Conservation (phyloP, 1,140 invertebrate genomes). For the Subanguina moxae region DNA sequence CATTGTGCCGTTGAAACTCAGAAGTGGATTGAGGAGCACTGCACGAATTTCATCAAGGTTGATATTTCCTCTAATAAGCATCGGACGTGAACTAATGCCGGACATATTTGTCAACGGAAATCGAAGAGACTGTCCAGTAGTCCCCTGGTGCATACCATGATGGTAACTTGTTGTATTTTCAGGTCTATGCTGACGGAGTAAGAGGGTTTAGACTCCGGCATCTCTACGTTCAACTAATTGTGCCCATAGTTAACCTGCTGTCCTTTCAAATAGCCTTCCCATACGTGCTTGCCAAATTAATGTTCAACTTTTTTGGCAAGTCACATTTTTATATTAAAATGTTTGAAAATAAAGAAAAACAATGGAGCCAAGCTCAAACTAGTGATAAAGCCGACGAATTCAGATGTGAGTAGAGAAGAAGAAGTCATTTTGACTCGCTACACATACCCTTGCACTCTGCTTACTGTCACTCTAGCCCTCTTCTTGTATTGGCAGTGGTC, state of each 20-base stretch:
- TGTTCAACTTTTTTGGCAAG: constrained; percentile 38
- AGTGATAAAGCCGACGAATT: constrained; percentile 8
- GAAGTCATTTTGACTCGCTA: constrained; percentile 76
- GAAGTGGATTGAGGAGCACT: too few relatives aligned
- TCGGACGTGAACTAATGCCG: too few relatives aligned
- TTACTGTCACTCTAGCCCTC: constrained; percentile 68
- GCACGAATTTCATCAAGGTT: too few relatives aligned
- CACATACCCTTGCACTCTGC: constrained; percentile 82
- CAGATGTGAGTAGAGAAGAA: constrained; percentile 64
- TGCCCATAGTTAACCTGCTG: constrained; percentile 73
- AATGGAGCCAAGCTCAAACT: too few relatives aligned
- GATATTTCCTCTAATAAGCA: too few relatives aligned
- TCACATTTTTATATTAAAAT: constrained; percentile 1
- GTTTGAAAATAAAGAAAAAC: too few relatives aligned
- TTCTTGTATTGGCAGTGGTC: constrained; percentile 75
- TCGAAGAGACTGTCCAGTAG: too few relatives aligned
- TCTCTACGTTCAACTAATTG: constrained; percentile 76
- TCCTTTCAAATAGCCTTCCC: constrained; percentile 46
- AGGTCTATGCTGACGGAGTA: constrained; percentile 78
- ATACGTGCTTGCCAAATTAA: constrained; percentile 36
- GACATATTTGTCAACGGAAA: too few relatives aligned
- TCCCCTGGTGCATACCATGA: too few relatives aligned
- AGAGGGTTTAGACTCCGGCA: constrained; percentile 83
- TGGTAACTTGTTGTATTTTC: too few relatives aligned
- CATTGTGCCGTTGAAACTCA: too few relatives aligned